Evolutionary conservation across 2,888 invertebrate species (phyloP).

Genomic region (Lasioglossum oenotherae): DNA sequence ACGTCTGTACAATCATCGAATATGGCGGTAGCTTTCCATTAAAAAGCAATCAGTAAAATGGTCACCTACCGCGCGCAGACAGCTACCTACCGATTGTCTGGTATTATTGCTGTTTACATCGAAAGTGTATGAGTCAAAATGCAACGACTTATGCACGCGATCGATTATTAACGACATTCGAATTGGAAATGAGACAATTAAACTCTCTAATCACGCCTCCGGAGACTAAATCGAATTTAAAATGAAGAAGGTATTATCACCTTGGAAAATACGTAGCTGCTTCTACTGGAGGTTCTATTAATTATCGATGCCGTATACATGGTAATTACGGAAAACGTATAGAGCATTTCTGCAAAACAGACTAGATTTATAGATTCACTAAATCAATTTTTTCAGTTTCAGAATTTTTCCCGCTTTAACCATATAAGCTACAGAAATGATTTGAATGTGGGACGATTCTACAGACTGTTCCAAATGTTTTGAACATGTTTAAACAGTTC

Average conservation of each 20-base stretch:
- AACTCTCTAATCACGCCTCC: background rate
- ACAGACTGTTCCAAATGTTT: too few relatives aligned
- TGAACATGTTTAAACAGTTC: too few relatives aligned
- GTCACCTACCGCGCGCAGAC: background rate
- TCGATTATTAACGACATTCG: background rate
- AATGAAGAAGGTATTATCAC: background rate
- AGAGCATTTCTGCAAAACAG: too few relatives aligned
- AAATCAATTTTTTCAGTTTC: background rate
- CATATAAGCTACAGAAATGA: too few relatives aligned
- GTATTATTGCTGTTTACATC: background rate
- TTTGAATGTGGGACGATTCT: too few relatives aligned
- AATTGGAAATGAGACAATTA: background rate
- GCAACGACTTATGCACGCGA: background rate
- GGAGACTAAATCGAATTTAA: background rate
- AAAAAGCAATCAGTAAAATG: slow-evolving; percentile 12
- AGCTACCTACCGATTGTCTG: too few relatives aligned
- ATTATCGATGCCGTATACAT: too few relatives aligned
- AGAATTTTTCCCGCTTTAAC: background rate
- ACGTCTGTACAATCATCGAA: background rate
- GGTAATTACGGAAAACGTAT: too few relatives aligned
- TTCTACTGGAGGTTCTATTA: background rate
- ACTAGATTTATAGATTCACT: too few relatives aligned
- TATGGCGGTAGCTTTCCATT: background rate
- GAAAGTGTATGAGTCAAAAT: background rate
- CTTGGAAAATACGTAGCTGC: background rate